Percentiles rank a stretch among this genome's conserved stretches.
Conservation (phyloP, 2,113 vertebrate species). For the Crotalus tigris region DNA sequence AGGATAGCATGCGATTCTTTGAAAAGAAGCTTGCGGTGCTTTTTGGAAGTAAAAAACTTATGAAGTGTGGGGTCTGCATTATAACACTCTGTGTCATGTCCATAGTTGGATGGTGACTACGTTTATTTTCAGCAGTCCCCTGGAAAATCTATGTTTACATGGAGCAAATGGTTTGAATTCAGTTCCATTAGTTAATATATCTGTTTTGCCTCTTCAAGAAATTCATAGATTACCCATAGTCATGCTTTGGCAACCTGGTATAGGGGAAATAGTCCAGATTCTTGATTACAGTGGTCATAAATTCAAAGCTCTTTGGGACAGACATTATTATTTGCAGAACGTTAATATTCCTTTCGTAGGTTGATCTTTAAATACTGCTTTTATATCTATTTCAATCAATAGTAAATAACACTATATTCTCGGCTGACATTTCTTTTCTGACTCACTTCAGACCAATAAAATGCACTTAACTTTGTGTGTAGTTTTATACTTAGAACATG, state of each 20-base stretch:
- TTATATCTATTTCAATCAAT: not conserved
- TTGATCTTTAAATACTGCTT: not conserved
- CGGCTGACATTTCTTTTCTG: not conserved
- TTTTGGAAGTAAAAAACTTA: constrained; percentile 61
- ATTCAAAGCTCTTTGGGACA: not conserved
- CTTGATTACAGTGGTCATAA: accelerated
- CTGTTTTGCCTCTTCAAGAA: constrained; percentile 49
- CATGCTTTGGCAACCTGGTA: constrained; percentile 17
- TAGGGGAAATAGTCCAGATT: constrained; percentile 7
- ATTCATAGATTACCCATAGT: constrained; percentile 42
- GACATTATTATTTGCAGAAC: not conserved
- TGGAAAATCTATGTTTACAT: constrained; percentile 67
- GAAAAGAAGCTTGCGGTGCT: constrained; percentile 60
- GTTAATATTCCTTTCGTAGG: not conserved
- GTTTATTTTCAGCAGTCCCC: constrained; percentile 65
- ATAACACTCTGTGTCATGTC: constrained; percentile 55
- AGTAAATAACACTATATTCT: not conserved
- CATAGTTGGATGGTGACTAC: constrained; percentile 66
- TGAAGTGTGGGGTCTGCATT: constrained; percentile 64
- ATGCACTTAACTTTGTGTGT: not conserved
- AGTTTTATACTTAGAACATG: not conserved
- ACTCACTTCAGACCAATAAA: not conserved
- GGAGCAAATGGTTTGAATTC: constrained; percentile 65
- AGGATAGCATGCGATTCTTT: constrained; percentile 51
- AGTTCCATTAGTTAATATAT: constrained; percentile 62